Evolutionary conservation across 2,113 vertebrate species (phyloP).

Genomic region (Leucopternis melanops): DNA sequence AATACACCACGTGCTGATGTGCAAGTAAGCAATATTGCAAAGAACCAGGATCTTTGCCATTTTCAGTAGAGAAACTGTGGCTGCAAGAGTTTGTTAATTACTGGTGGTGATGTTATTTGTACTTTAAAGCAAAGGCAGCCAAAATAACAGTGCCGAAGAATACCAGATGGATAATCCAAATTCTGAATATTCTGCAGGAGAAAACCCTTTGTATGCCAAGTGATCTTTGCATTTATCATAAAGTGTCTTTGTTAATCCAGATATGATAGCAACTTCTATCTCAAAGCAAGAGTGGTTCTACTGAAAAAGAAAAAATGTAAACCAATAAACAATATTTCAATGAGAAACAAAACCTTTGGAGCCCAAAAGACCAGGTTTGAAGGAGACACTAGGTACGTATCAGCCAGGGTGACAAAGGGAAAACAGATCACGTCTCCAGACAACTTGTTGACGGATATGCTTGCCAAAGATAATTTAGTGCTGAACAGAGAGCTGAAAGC

Average conservation of each 20-base stretch:
- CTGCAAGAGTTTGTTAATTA: background rate
- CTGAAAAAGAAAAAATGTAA: background rate
- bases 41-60: background rate
- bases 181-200: background rate
- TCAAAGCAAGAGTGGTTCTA: background rate
- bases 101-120: background rate
- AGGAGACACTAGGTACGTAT: background rate
- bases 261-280: background rate
- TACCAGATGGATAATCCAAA: background rate
- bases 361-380: background rate
- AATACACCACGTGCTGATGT: background rate
- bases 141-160: background rate
- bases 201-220: background rate
- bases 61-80: background rate
- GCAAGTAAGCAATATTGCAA: background rate
- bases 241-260: background rate
- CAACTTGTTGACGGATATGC: conserved; percentile 59
- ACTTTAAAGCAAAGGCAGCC: background rate
- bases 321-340: background rate
- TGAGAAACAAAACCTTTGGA: background rate
- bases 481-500: conserved; percentile 33
- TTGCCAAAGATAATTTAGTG: conserved; percentile 60
- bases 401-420: background rate
- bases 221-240: background rate
- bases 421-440: background rate